Evolutionary conservation across 2,797 vertebrate genomes (phyloP).

Genomic region (Alcedo quadribrachys): DNA sequence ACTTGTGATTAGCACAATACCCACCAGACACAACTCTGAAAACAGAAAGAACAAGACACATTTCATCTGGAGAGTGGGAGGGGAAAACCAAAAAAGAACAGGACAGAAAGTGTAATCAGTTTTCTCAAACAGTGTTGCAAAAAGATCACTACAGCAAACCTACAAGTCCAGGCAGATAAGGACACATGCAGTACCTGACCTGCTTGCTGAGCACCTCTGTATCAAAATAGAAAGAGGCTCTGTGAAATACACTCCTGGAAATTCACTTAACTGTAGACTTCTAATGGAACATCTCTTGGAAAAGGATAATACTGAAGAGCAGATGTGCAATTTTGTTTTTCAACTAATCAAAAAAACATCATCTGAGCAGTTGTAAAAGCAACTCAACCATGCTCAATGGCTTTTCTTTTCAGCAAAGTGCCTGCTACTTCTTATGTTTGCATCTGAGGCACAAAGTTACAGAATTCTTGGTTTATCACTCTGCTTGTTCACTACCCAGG

Average conservation of each 20-base stretch:
- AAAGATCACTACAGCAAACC: not conserved
- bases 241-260: not conserved
- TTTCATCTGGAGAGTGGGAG: not conserved
- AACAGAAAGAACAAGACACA: rapidly evolving
- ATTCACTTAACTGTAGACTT: not conserved
- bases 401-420: not conserved
- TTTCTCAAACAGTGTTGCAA: not conserved
- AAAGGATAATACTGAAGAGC: not conserved
- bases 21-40: not conserved
- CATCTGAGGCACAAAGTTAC: not conserved
- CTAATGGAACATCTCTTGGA: not conserved
- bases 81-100: not conserved
- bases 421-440: not conserved
- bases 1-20: not conserved
- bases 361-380: not conserved
- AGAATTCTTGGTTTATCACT: not conserved
- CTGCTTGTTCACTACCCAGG: not conserved
- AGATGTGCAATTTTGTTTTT: not conserved
- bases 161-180: not conserved
- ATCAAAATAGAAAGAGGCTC: not conserved
- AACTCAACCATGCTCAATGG: not conserved
- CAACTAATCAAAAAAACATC: not conserved
- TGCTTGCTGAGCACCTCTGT: not conserved
- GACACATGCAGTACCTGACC: not conserved
- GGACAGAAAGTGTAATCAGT: not conserved